These are phyloP conservation scores for Dromas ardeola DNA, from an alignment of 2,113 vertebrate species.

Conservation along the genomic window DNA sequence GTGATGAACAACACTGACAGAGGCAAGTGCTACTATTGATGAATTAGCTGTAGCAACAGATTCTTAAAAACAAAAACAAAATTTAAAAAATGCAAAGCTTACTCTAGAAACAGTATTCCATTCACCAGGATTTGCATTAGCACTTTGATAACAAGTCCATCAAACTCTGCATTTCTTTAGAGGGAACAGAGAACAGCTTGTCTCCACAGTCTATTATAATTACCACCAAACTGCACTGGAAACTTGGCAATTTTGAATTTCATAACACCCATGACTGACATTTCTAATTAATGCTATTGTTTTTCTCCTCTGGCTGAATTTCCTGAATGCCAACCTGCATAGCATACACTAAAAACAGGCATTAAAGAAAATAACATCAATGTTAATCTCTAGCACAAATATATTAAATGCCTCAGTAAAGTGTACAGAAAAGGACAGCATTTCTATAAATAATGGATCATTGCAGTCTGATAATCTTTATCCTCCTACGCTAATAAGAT, in stretches of 20 bases:
- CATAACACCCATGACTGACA: slow-evolving; percentile 74
- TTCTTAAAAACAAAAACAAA: not conserved
- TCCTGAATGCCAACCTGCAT: slow-evolving; percentile 65
- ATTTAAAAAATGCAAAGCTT: not conserved
- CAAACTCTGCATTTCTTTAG: slow-evolving; percentile 51
- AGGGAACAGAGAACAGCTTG: slow-evolving; percentile 71
- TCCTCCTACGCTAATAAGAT: slow-evolving; percentile 61
- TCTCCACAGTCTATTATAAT: slow-evolving; percentile 73
- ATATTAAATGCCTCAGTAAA: slow-evolving; percentile 50
- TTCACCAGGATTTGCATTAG: slow-evolving; percentile 29
- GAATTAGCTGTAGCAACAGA: not conserved
- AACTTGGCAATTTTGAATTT: slow-evolving; percentile 74
- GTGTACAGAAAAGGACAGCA: not conserved
- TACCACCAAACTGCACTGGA: slow-evolving; percentile 67
- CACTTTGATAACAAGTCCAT: slow-evolving; percentile 45
- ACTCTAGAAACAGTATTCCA: not conserved
- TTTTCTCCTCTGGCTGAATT: slow-evolving; percentile 71
- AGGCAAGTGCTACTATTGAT: not conserved
- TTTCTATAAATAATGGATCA: slow-evolving; percentile 70
- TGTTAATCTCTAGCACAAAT: slow-evolving; percentile 67
- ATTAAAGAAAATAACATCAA: slow-evolving; percentile 67
- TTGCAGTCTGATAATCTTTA: slow-evolving; percentile 49
- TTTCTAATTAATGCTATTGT: slow-evolving; percentile 76
- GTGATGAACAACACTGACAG: not conserved
- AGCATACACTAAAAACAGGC: slow-evolving; percentile 66